Base-by-base conservation (phyloP, 2,113 vertebrate species). In the Chelonoidis abingdonii region DNA sequence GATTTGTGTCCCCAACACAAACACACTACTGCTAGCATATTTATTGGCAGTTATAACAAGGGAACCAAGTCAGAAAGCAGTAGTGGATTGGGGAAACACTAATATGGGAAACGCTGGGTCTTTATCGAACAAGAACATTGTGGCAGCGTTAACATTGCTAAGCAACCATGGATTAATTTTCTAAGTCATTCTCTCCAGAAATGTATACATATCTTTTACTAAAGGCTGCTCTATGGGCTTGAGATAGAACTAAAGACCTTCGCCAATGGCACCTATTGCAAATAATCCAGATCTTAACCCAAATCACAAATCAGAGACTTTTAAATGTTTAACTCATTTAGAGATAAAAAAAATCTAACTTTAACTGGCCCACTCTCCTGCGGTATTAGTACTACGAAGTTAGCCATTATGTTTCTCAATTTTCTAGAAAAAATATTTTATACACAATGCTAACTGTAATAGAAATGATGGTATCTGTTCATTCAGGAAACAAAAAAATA, bases 1-100 rank as follows among this genome's bases (percentile, higher is more conserved):
- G 8, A 83, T 2, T 1, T 80, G 11, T 0, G 2, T 2, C 13
- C 29, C 38, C 7, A 7, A 44, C 38, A 47, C 38, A 44, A 6
- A 49, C 38, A 76, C 31, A 41, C 35, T 0, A 0, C 1, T 47
- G 2, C 29, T 47, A 88, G 49, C 9, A 9, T 13, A 8, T 1
- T 47, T 17, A 9, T 2, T 69, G 49, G 10, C 59, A 79, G 78
- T 72, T 31, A 69, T 0, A 85, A 44, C 27, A 76, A 44, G 72
- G 24, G 22, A 44, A 97, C 52, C 38, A 79, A 44, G 7, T 4
- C 12, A 65, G 29, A 69, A 69, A 69, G 62, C 62, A n/a, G 17
- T 21, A n/a, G 35, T n/a, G 35, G 16, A 69, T n/a, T n/a, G 62
- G 31, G 35, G 8, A 12, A 35, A n/a, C 14, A 65, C 14, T 8